Base-by-base conservation (phyloP, 2,888 invertebrate species). In the Microplitis deprimator region DNA sequence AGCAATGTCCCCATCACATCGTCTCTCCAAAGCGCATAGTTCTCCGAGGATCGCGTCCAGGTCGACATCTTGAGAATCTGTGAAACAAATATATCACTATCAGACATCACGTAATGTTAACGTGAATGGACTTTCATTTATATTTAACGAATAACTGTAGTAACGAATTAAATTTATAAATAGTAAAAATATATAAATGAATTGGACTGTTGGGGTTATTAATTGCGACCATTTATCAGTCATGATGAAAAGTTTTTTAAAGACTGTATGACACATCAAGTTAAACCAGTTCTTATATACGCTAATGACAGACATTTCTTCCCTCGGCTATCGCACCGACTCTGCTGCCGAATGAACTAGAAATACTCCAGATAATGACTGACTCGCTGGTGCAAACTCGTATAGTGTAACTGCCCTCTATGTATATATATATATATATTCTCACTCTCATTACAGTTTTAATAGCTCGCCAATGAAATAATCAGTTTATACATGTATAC, bases 11-110 rank as follows among this genome's bases (percentile, higher is more conserved):
- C 91, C 91, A 81, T 92, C 92, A 85, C 92, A 92, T 80, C 92
- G 91, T 83, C 93, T 93, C 90, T 98, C 98, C 83, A 99, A 92
- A 73, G 98, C 97, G 90, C 97, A 97, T 74, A 99, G 92, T 90
- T 99, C 98, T 61, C 97, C 98, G 79, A 99, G 93, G 85, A 99
- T 98, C 77, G 98, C 98, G 90, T 99, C 98, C 89, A 99, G 92
- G 91, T 99, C 98, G 72, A 97, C 96, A 91, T 98, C 98, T 89
- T 97, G 97, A 29, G 97, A 96, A 90, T 98, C 98, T 94, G 90
- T 17, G 84, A 82, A 50, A 75, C 65, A 17, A 79, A 77, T 41
- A 68, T 5, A 41, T 62, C n/a, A 16, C 17, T 17, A n/a, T 62
- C 6, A 62, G 65, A 29, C 13, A 29, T 65, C 65, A 65, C 38